Evolutionary conservation across 2,113 vertebrate species (phyloP), one percentile per base, ranked within the genome.

Genomic region (Macquaria australasica): DNA sequence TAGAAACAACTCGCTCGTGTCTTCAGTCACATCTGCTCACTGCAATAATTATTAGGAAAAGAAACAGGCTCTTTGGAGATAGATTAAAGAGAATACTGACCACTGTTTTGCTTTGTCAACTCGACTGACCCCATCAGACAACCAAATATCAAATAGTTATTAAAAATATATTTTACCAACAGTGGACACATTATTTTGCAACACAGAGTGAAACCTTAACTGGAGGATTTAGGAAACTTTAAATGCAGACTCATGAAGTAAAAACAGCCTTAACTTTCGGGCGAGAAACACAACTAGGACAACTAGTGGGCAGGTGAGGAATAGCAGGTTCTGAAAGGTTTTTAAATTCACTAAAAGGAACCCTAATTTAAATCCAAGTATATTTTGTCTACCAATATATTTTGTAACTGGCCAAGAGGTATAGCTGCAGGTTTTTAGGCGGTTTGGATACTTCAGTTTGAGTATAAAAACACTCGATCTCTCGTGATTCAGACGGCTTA

Each of bases 1-100:
- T 75, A 89, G 86, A 93, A 93, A 90, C 73, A 85, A 77, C 75
- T 51, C 60, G 39, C 51, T 73, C 80, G 56, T 81, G 63, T 91
- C 80, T 83, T 16, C 8, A 83, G 55, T 81, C 81, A 56, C 84
- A 83, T 90, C 87, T 60, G 55, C 83, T 77, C n/a, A 1, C 66
- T 75, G 58, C 71, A 75, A 71, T 75, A 71, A 86, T 66, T 73
- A 74, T 77, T 60, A 62, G n/a, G 28, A 8, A 59, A 43, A 56
- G 58, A 80, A 72, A 72, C 34, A 28, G 56, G 58, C 60, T 79
- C 70, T 86, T 90, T 86, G 84, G 82, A 78, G 70, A 51, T 0
- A 39, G 64, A 86, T 85, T 56, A 88, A 87, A 92, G 78, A 58
- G 84, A 86, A 87, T 86, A 82, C 53, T 67, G 77, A 86, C 79